Evolutionary conservation across 2,888 invertebrate species (phyloP).

Genomic region (Luperina testacea): DNA sequence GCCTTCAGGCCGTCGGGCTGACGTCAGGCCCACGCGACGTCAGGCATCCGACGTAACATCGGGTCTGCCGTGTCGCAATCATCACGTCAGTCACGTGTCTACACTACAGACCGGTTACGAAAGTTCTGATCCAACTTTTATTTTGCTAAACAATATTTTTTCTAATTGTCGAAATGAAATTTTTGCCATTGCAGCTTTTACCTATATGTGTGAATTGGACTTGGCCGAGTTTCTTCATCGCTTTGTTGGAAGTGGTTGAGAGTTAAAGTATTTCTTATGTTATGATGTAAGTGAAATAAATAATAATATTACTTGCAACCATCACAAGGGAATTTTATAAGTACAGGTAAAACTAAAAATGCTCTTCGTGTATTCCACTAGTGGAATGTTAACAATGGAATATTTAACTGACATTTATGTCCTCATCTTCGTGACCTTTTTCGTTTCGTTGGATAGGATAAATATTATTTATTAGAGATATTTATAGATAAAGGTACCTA

Average conservation of each 20-base stretch:
- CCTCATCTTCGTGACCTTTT: neutral
- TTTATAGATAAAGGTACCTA: neutral
- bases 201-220: neutral
- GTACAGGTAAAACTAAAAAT: neutral
- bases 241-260: too few relatives aligned
- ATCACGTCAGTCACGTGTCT: slow-evolving; percentile 33
- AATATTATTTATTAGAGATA: neutral
- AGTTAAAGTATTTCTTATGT: neutral
- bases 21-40: neutral
- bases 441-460: neutral
- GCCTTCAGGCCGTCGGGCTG: slow-evolving; percentile 71
- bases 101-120: neutral
- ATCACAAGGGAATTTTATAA: neutral
- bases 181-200: slow-evolving; percentile 28
- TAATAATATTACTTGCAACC: too few relatives aligned
- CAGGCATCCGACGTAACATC: neutral
- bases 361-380: neutral
- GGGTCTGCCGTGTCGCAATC: slow-evolving; percentile 64
- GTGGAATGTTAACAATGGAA: neutral
- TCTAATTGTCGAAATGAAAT: slow-evolving; percentile 26
- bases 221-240: neutral
- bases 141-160: slow-evolving; percentile 21
- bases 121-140: slow-evolving; percentile 38
- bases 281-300: too few relatives aligned
- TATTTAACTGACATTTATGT: neutral